Percentiles rank a stretch among this genome's conserved stretches.
These are phyloP conservation scores for Triplophysa dalaica DNA, from an alignment of 2,113 vertebrate species.

Conservation along the genomic window DNA sequence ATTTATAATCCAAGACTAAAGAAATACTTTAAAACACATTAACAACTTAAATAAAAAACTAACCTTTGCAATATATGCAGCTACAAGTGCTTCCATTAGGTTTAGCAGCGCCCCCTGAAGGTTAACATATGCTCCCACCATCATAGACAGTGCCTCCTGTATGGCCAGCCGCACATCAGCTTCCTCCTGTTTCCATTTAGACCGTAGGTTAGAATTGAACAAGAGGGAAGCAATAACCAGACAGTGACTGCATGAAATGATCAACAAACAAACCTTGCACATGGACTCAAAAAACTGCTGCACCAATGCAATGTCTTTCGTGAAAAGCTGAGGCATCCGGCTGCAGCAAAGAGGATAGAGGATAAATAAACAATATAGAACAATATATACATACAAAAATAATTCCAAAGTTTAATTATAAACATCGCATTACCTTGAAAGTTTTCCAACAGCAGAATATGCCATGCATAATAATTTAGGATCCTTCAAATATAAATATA, in stretches of 20 bases:
- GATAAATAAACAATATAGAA: not conserved
- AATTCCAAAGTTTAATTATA: not conserved
- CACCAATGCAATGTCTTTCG: conserved; percentile 95
- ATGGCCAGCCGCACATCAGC: conserved; percentile 93
- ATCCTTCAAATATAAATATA: conserved; percentile 75
- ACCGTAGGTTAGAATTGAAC: not conserved
- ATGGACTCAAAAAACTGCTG: conserved; percentile 99
- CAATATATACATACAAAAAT: not conserved
- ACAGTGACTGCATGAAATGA: not conserved
- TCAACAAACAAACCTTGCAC: conserved; percentile 80
- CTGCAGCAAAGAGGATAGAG: conserved; percentile 64
- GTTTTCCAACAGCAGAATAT: conserved; percentile 96
- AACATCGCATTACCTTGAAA: conserved; percentile 83
- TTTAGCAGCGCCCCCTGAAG: conserved; percentile 94
- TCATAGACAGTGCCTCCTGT: conserved; percentile 97
- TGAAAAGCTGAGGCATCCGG: conserved; percentile 97
- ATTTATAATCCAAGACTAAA: not conserved
- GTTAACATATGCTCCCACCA: conserved; percentile 94
- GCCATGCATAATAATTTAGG: conserved; percentile 92
- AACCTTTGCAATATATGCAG: conserved; percentile 95
- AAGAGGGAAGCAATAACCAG: not conserved
- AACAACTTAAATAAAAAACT: not conserved
- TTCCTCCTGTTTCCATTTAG: conserved; percentile 79
- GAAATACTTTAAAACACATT: not conserved
- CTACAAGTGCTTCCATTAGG: conserved; percentile 96